These are phyloP conservation scores for Ormyrus pomaceus DNA, from an alignment of 2,888 invertebrate species.

Conservation along the genomic window DNA sequence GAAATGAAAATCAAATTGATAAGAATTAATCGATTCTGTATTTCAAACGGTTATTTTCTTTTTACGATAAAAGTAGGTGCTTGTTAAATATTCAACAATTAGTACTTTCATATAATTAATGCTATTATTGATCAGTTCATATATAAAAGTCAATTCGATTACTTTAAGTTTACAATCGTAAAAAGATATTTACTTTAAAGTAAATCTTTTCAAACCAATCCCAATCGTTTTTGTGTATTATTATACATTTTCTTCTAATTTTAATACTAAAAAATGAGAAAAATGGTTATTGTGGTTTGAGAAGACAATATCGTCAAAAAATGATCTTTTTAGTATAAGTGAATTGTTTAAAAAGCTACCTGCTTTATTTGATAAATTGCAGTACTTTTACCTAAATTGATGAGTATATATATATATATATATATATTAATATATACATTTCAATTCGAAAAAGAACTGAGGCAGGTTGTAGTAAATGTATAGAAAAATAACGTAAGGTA, in stretches of 20 bases:
- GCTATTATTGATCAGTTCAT: no score
- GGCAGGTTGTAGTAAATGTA: neutral
- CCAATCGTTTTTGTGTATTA: neutral
- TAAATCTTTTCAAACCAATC: conserved; percentile 34
- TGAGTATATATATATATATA: conserved; percentile 30
- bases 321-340: conserved; percentile 16
- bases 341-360: conserved; percentile 37
- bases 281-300: conserved; percentile 30
- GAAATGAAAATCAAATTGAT: neutral
- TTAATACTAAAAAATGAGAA: conserved; percentile 2
- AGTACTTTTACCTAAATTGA: conserved; percentile 33
- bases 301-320: conserved; percentile 26
- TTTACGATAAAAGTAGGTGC: no score
- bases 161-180: neutral
- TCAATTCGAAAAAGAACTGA: conserved; percentile 21
- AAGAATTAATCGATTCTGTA: neutral
- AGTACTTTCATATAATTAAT: no score
- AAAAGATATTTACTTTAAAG: conserved; percentile 18
- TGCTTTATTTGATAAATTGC: neutral
- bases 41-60: neutral
- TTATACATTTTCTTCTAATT: conserved; percentile 8
- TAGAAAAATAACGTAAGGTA: conserved; percentile 18
- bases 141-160: no score
- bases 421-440: conserved; percentile 48
- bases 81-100: no score